Evolutionary conservation across 2,113 vertebrate species (phyloP), one percentile per base, ranked within the genome.

Genomic region (Mohoua ochrocephala): DNA sequence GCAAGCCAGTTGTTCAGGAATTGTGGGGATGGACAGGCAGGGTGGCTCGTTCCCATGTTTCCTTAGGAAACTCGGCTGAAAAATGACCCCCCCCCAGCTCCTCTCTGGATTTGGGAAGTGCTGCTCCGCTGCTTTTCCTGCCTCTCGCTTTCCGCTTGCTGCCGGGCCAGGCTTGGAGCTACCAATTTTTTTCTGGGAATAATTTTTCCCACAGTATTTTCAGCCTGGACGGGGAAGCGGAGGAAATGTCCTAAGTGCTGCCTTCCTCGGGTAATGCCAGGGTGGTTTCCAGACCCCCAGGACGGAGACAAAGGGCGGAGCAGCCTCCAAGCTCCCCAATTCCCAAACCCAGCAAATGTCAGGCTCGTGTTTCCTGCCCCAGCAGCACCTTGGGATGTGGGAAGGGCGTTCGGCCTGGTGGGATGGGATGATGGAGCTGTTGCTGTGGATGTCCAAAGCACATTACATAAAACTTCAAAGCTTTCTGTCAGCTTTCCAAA

Each of bases 291-390:
- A 28, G 53, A 24, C 4, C 65, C 23, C 41, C 1, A 13, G 39
- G 65, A 23, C 4, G 1, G 15, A 27, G 77, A 28, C 5, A 8
- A 90, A 76, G 53, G 81, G 45, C 7, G 0, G 44, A 68, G 52
- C 47, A 49, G 33, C 53, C 41, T 41, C 81, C 13, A 5, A n/a
- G 24, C 28, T 27, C 61, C 73, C 35, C 0, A 1, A 0, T 22
- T 33, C 57, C 75, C 2, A 3, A 47, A 23, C 1, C 4, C 2
- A 31, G 39, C 3, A 2, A 4, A 1, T 1, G 21, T 9, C 33
- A 33, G 53, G 39, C 41, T 73, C 0, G 0, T 23, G 1, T 31
- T 73, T 11, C 8, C 64, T 70, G 30, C 6, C 23, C 3, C 47
- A 11, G 86, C 64, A 87, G 60, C 80, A 20, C 42, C 54, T 35